Percentiles rank a stretch among this genome's conserved stretches.
These are phyloP conservation scores for Canis aureus DNA, from an alignment of 2,113 vertebrate genomes.

Conservation along the genomic window DNA sequence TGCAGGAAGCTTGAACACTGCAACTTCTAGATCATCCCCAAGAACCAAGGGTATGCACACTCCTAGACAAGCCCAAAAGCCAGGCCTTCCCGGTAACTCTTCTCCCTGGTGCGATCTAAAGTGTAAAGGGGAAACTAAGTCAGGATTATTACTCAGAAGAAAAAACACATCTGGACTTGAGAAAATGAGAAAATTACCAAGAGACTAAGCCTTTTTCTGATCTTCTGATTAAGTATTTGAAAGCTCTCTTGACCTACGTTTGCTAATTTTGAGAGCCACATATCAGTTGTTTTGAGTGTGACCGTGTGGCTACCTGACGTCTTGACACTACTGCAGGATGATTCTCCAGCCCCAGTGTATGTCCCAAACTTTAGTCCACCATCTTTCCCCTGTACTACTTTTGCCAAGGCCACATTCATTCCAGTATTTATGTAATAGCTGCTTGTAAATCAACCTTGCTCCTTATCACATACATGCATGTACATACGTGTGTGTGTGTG, in stretches of 20 bases:
- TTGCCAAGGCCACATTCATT: not conserved
- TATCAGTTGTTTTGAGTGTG: not conserved
- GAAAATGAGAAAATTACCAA: not conserved
- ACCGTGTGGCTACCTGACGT: not conserved
- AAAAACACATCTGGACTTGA: not conserved
- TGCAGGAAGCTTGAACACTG: not conserved
- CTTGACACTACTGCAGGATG: not conserved
- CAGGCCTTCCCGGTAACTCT: not conserved
- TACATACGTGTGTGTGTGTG: no score
- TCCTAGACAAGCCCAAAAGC: fast-evolving
- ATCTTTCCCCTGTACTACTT: not conserved
- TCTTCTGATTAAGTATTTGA: not conserved
- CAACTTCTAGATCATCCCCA: not conserved
- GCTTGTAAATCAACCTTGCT: not conserved
- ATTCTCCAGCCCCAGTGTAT: not conserved
- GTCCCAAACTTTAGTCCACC: not conserved
- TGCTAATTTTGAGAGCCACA: not conserved
- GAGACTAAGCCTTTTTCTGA: not conserved
- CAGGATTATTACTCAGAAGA: not conserved
- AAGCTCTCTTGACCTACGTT: not conserved
- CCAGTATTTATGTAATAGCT: not conserved
- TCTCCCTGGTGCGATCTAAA: not conserved
- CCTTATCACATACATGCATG: not conserved
- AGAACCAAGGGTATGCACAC: not conserved
- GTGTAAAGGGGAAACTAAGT: not conserved